Evolutionary conservation across 1,140 invertebrate species (phyloP), one percentile per base, ranked within the genome.

Genomic region (Drosophila repleta): DNA sequence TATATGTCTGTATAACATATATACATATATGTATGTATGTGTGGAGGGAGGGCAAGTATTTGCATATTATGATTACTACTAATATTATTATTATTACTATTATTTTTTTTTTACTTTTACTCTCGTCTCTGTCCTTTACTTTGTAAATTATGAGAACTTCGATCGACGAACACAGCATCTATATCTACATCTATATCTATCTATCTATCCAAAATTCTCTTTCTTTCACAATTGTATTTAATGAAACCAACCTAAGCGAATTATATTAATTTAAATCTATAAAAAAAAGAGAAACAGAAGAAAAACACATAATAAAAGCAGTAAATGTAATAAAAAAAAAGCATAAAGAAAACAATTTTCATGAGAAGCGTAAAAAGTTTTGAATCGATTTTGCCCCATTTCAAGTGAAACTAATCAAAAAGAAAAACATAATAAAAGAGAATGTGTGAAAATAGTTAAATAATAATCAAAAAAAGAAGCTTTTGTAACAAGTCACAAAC

Each of bases 251-350:
- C 62, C 63, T 73, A 77, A 74, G 70, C 77, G 72, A 87, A 77
- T 70, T 77, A 69, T 77, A 77, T 78, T 87, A 75, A 87, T 81
- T 85, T 81, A 67, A 74, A 78, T 53, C 68, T 70, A n/a, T n/a
- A 57, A 71, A 75, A 15, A 52, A 71, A 58, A 71, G 41, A 41
- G 4, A 75, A 15, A 52, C 71, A 46, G 66, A 55, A 43, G 1
- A 45, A 48, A 64, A 41, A 11, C 26, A 51, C 48, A 41, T 15
- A 58, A 48, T 13, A 15, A 21, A 26, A 49, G 24, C 55, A 49
- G 65, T 69, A 74, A 74, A 69, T 69, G 57, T 74, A 69, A 69
- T 63, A 62, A 69, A 60, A 69, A 61, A 64, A 70, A 56, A 76
- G 18, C 48, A 41, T 13, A 0, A 29, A 29, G 24, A 49, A 46